phyloP scores from a whole-genome alignment of 2,797 vertebrate species.

The Coregonus suidteri region DNA sequence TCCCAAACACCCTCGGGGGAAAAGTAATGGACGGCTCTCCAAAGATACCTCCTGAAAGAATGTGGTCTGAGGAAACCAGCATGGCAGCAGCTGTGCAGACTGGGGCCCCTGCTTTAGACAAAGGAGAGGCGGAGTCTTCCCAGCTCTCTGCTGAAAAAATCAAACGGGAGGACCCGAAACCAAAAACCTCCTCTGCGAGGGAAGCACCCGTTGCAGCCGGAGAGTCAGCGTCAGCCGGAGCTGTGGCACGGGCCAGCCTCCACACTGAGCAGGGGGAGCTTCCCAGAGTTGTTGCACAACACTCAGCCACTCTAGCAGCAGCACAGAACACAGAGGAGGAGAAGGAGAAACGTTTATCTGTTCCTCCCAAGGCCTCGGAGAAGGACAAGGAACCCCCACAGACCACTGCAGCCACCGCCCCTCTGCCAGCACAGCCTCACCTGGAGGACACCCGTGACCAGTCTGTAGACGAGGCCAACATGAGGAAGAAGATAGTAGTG shows the following conservation, averaged over 20 bases:
- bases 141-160: conserved; percentile 69
- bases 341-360: conserved; percentile 49
- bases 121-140: conserved; percentile 73
- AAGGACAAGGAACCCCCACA: conserved; percentile 52
- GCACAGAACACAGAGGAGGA: conserved; percentile 68
- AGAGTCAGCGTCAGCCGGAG: conserved; percentile 70
- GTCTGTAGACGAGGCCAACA: conserved; percentile 66
- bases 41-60: conserved; percentile 69
- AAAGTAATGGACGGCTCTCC: conserved; percentile 46
- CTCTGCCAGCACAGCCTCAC: conserved; percentile 37
- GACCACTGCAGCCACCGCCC: conserved; percentile 55
- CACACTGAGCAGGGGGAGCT: conserved; percentile 70
- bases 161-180: conserved; percentile 79
- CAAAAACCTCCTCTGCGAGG: conserved; percentile 72
- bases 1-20: conserved; percentile 42
- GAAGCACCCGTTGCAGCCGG: conserved; percentile 65
- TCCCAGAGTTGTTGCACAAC: conserved; percentile 80
- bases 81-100: conserved; percentile 73
- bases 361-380: conserved; percentile 57
- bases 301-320: conserved; percentile 66
- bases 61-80: conserved; percentile 66
- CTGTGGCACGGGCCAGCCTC: conserved; percentile 68
- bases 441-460: conserved; percentile 52
- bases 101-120: conserved; percentile 72
- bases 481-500: conserved; percentile 82